Percentiles rank a stretch among this genome's conserved stretches.
These are phyloP conservation scores for Callopanchax toddi DNA, from an alignment of 2,113 vertebrate genomes.

Conservation along the genomic window DNA sequence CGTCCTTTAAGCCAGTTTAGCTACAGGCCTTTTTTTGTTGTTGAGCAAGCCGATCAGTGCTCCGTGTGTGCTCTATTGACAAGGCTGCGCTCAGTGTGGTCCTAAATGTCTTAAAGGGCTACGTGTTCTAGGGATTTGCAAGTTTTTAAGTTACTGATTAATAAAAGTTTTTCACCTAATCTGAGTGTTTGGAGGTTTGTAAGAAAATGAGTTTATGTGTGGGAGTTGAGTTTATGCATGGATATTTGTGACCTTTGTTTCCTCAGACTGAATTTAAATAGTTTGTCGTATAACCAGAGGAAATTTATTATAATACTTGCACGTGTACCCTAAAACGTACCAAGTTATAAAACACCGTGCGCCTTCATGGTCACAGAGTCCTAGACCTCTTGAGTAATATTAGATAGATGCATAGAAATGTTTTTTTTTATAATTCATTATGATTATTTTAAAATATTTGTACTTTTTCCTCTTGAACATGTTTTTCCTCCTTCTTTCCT, in stretches of 20 bases:
- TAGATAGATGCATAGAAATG: background rate
- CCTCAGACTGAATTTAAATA: conserved; percentile 26
- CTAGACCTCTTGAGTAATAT: background rate
- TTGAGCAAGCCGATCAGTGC: conserved; percentile 29
- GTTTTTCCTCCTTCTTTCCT: conserved; percentile 12
- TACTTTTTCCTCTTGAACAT: conserved; percentile 6
- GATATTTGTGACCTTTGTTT: conserved; percentile 30
- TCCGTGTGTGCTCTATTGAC: conserved; percentile 39
- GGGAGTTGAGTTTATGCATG: conserved; percentile 22
- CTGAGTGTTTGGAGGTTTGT: conserved; percentile 1
- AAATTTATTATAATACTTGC: background rate
- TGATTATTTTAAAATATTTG: conserved; percentile 21
- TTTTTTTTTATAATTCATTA: conserved; percentile 1
- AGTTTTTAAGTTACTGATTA: conserved; percentile 42
- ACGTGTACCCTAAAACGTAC: background rate
- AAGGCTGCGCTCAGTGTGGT: conserved; percentile 26
- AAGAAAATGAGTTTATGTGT: conserved; percentile 16
- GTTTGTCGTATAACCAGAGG: conserved; percentile 7
- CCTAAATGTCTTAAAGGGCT: conserved; percentile 40
- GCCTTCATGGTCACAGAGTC: background rate
- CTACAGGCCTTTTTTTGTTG: conserved; percentile 47
- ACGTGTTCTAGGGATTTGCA: conserved; percentile 30
- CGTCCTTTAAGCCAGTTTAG: conserved; percentile 48
- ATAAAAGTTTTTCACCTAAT: conserved; percentile 15
- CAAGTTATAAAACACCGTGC: background rate